Percentiles rank a stretch among this genome's conserved stretches.
These are phyloP conservation scores for Argyresthia goedartella DNA, from an alignment of 2,888 invertebrate genomes.

Conservation along the genomic window DNA sequence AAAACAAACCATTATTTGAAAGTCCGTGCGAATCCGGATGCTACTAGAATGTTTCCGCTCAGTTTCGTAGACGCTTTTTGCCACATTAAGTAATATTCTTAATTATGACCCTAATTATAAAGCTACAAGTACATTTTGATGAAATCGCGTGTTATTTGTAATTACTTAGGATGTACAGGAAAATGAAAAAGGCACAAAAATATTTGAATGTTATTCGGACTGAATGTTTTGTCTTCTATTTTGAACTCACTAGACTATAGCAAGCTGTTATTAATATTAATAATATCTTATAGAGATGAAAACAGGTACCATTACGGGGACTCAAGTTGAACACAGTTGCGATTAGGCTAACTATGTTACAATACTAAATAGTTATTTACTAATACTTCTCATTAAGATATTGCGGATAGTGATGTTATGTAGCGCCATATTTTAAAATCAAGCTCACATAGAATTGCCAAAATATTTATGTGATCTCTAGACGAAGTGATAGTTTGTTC, in stretches of 20 bases:
- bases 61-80: neutral
- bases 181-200: constrained; percentile 3
- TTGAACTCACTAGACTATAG: neutral
- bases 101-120: too few species aligned
- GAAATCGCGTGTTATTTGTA: constrained; percentile 1
- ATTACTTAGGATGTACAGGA: constrained; percentile 4
- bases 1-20: too few species aligned
- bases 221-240: neutral
- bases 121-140: constrained; percentile 16
- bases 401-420: constrained; percentile 5
- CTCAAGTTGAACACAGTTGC: neutral
- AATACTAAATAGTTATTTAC: too few species aligned
- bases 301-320: neutral
- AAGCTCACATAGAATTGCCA: constrained; percentile 60
- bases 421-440: constrained; percentile 12
- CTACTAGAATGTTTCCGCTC: constrained; percentile 5
- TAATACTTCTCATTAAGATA: too few species aligned
- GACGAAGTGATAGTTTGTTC: constrained; percentile 34
- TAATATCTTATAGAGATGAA: neutral
- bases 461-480: constrained; percentile 61
- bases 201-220: constrained; percentile 2
- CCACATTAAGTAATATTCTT: neutral
- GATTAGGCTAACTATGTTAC: neutral
- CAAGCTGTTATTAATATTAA: neutral
- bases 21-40: too few species aligned